These are phyloP conservation scores for Syngnathus scovelli DNA, from an alignment of 2,113 vertebrate species.

Conservation along the genomic window DNA sequence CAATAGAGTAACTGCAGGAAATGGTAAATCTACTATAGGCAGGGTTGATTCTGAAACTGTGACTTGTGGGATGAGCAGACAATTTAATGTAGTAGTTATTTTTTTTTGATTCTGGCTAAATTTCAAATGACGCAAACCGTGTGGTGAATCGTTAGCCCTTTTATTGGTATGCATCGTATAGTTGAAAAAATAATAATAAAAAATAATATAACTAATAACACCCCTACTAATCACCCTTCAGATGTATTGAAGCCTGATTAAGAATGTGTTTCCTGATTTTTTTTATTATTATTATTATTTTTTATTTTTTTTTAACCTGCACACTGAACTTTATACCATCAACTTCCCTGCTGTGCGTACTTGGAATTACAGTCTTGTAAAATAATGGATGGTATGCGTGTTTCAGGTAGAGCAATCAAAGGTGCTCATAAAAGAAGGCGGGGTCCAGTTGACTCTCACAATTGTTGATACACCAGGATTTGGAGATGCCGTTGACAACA, in stretches of 20 bases:
- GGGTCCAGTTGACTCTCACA: constrained; percentile 76
- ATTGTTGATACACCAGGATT: constrained; percentile 78
- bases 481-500: constrained; percentile 77
- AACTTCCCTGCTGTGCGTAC: background rate
- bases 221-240: too few species aligned
- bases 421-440: constrained; percentile 76
- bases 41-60: background rate
- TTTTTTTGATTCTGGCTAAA: background rate
- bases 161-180: too few species aligned
- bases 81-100: background rate
- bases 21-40: constrained; percentile 26
- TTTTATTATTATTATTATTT: too few species aligned
- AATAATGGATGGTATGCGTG: constrained; percentile 4
- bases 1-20: constrained; percentile 42
- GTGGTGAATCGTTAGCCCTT: too few species aligned
- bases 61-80: background rate
- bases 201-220: too few species aligned
- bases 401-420: constrained; percentile 76
- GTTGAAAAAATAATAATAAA: too few species aligned
- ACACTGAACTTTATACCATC: too few species aligned
- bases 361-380: background rate
- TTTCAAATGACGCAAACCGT: background rate
- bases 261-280: too few species aligned
- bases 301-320: too few species aligned
- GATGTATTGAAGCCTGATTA: too few species aligned